Evolutionary conservation across 2,888 invertebrate genomes (phyloP).

Genomic region (Scaptomyza reducta): DNA sequence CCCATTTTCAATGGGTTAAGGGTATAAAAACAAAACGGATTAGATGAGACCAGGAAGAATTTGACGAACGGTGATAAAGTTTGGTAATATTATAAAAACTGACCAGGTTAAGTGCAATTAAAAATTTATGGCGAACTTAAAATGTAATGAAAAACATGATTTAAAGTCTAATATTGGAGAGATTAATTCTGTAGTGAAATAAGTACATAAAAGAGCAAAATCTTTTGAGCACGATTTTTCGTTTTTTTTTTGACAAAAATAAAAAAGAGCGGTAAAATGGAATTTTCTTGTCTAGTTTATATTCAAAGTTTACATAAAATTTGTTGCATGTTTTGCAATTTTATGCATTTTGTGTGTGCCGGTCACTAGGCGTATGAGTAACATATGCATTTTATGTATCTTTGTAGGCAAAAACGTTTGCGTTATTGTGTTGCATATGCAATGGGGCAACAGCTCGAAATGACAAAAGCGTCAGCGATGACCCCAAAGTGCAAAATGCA

Average conservation of each 20-base stretch:
- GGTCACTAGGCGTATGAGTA: slow-evolving; percentile 43
- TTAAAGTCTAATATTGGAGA: background rate
- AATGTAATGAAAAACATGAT: background rate
- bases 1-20: too few relatives aligned
- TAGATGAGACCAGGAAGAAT: background rate
- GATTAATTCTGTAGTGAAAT: background rate
- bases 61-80: background rate
- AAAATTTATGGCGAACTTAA: background rate
- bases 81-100: background rate
- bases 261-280: background rate
- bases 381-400: slow-evolving; percentile 46
- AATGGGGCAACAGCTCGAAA: slow-evolving; percentile 14
- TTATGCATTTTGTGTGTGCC: background rate
- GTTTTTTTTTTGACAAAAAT: background rate
- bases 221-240: background rate
- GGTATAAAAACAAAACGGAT: background rate
- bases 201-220: background rate
- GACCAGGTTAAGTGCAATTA: background rate
- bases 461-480: slow-evolving; percentile 32
- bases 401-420: slow-evolving; percentile 16
- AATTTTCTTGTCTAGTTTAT: slow-evolving; percentile 1
- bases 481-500: slow-evolving; percentile 66
- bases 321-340: slow-evolving; percentile 1
- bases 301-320: background rate
- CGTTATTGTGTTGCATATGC: slow-evolving; percentile 31